Percentiles rank a stretch among this genome's conserved stretches.
Conservation (phyloP, 2,888 invertebrate genomes). For the Cephus runcator region DNA sequence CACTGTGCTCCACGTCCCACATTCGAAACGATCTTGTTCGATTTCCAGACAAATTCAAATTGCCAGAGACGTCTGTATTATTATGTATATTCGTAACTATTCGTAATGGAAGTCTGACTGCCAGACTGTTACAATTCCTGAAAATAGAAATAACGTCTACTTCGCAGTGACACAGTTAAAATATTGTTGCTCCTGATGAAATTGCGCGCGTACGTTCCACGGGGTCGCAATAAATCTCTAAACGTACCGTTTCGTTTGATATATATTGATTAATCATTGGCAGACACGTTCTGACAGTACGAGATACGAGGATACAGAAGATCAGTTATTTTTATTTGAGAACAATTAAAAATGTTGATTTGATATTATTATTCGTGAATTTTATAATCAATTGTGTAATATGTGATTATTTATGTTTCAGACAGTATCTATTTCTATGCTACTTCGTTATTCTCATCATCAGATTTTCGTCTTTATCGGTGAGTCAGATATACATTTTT, state of each 20-base stretch:
- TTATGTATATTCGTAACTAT: neutral
- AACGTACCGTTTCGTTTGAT: neutral
- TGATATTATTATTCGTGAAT: neutral
- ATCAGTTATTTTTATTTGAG: neutral
- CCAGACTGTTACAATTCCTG: neutral
- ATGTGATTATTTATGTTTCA: constrained; percentile 70
- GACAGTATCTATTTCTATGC: constrained; percentile 98
- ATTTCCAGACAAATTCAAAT: neutral
- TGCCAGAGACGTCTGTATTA: neutral
- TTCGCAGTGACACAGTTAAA: neutral
- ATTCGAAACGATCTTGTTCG: neutral
- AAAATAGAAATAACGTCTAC: neutral
- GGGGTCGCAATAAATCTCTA: constrained; percentile 1
- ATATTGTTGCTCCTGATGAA: neutral
- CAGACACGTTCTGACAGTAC: neutral
- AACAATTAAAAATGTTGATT: neutral
- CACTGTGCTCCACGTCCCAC: neutral
- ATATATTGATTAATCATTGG: constrained; percentile 1
- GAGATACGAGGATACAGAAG: neutral
- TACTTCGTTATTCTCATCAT: constrained; percentile 98
- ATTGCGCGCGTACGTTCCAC: neutral
- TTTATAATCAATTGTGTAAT: neutral
- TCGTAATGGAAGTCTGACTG: neutral
- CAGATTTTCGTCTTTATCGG: constrained; percentile 99
- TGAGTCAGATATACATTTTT: constrained; percentile 68